phyloP scores from a whole-genome alignment of 1,140 invertebrate genomes.

The Sipha flava region DNA sequence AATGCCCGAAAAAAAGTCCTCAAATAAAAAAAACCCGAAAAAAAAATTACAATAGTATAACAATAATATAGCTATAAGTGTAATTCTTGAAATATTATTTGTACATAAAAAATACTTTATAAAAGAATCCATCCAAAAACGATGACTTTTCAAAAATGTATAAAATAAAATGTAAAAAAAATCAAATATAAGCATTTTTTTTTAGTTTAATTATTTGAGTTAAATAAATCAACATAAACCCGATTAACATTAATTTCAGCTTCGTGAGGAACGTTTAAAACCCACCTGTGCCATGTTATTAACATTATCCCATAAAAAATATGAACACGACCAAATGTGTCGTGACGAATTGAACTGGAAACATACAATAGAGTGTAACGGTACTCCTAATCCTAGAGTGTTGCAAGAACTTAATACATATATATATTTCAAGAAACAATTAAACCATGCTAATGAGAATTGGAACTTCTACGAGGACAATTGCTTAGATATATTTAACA shows the following conservation, averaged over 20 bases:
- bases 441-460: conserved; percentile 45
- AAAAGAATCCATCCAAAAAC: no score
- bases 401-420: conserved; percentile 54
- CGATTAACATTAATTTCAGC: neutral
- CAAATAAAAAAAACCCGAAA: no score
- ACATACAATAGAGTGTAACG: conserved; percentile 53
- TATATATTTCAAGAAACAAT: conserved; percentile 51
- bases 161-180: no score
- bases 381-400: conserved; percentile 52
- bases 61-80: no score
- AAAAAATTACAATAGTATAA: no score
- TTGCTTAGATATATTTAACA: conserved; percentile 42
- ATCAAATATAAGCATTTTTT: no score
- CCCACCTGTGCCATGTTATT: neutral
- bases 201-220: neutral
- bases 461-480: conserved; percentile 44
- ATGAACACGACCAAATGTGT: conserved; percentile 29
- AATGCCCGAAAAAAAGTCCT: no score
- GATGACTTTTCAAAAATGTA: no score
- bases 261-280: neutral
- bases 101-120: no score
- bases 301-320: conserved; percentile 11
- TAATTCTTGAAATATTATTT: no score
- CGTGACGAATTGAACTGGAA: conserved; percentile 47
- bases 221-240: neutral